Conservation (phyloP, 2,888 invertebrate species). For the Drosophila paranaensis region DNA sequence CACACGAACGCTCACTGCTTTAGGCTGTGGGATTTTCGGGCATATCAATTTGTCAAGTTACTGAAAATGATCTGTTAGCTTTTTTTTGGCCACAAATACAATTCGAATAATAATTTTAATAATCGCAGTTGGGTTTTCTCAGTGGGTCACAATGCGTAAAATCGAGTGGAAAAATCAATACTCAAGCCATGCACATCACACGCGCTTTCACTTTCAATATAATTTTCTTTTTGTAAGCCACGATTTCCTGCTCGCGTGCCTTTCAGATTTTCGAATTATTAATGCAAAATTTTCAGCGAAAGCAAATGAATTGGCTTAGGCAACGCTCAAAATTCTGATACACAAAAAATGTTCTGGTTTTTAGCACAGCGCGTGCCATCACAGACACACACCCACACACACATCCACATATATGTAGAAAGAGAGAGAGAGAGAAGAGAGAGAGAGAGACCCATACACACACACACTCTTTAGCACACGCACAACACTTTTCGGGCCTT, state of each 20-base stretch:
- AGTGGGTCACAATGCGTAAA: conserved; percentile 46
- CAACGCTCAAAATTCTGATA: conserved; percentile 65
- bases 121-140: conserved; percentile 25
- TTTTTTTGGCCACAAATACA: neutral
- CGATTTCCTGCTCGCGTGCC: conserved; percentile 10
- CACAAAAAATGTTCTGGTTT: conserved; percentile 71
- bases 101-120: conserved; percentile 13
- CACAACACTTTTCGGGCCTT: conserved; percentile 66
- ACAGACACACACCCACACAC: conserved; percentile 28
- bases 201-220: conserved; percentile 70
- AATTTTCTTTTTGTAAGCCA: conserved; percentile 8
- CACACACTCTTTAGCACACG: conserved; percentile 46
- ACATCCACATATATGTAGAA: conserved; percentile 13
- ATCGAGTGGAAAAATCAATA: conserved; percentile 76
- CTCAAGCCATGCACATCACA: conserved; percentile 48
- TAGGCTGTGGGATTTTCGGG: conserved; percentile 15
- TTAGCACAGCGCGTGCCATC: conserved; percentile 65
- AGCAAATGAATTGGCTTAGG: conserved; percentile 23
- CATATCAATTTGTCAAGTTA: conserved; percentile 14
- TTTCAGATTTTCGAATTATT: conserved; percentile 4
- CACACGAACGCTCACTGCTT: conserved; percentile 20
- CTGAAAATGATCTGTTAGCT: conserved; percentile 1
- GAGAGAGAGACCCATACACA: conserved; percentile 19
- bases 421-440: conserved; percentile 16
- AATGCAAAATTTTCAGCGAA: conserved; percentile 26